phyloP scores from a whole-genome alignment of 2,888 invertebrate genomes.

The Cepaea hortensis region DNA sequence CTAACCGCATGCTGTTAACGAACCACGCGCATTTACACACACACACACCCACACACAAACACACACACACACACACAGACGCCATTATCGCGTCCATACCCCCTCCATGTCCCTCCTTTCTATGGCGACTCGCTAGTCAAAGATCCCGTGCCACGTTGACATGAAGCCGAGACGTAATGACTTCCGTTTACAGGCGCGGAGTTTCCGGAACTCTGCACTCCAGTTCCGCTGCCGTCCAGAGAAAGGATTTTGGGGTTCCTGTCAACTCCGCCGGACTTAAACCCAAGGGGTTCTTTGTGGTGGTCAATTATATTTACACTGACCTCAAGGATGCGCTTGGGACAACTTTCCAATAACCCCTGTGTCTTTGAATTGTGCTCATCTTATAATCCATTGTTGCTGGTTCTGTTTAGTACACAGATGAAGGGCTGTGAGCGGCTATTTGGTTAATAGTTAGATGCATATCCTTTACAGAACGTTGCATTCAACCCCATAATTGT shows the following conservation, averaged over 20 bases:
- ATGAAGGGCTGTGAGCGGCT: too few relatives aligned
- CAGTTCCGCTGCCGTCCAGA: constrained; percentile 23
- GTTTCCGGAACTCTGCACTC: constrained; percentile 38
- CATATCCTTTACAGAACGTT: too few relatives aligned
- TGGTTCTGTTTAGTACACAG: too few relatives aligned
- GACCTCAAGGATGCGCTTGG: background rate
- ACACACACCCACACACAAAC: constrained; percentile 31
- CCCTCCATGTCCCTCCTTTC: constrained; percentile 20
- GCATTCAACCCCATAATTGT: too few relatives aligned
- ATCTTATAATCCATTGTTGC: background rate
- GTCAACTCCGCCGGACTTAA: constrained; percentile 3
- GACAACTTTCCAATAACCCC: too few relatives aligned
- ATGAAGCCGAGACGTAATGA: constrained; percentile 44
- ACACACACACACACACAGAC: background rate
- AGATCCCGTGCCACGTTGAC: constrained; percentile 38
- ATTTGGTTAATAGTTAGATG: too few relatives aligned
- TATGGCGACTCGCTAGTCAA: background rate
- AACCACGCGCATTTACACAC: constrained; percentile 30
- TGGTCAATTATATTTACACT: constrained; percentile 6
- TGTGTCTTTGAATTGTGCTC: background rate
- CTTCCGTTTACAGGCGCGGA: constrained; percentile 42
- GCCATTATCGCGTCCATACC: constrained; percentile 19
- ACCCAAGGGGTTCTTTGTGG: background rate
- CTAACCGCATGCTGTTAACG: background rate
- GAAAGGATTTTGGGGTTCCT: constrained; percentile 25